Evolutionary conservation across 2,113 vertebrate species (phyloP).

Genomic region (Forbesichthys papilliferus): DNA sequence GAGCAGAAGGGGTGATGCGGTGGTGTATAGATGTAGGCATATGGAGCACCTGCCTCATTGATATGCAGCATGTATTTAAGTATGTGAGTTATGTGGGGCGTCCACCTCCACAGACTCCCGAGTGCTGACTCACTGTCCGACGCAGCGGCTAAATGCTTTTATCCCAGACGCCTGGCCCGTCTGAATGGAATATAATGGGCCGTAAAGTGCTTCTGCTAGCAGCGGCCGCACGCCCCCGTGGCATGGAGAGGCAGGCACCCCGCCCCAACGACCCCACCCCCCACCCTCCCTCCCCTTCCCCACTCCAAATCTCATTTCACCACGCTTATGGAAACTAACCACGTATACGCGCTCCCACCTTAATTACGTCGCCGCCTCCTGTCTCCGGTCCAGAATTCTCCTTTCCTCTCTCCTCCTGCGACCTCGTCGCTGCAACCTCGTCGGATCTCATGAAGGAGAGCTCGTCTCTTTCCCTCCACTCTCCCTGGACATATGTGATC

Average conservation of each 20-base stretch:
- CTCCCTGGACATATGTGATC: conserved; percentile 40
- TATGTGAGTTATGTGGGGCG: conserved; percentile 16
- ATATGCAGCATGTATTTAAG: conserved; percentile 65
- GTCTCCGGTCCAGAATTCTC: conserved; percentile 1
- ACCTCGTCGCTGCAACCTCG: no score
- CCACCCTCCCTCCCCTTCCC: not conserved
- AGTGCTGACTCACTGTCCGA: conserved; percentile 71
- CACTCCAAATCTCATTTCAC: conserved; percentile 63
- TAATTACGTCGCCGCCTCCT: conserved; percentile 41
- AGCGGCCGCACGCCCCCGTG: conserved; percentile 59
- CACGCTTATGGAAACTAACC: conserved; percentile 62
- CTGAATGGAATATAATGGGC: conserved; percentile 74
- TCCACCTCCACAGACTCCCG: conserved; percentile 59
- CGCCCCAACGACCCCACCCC: conserved; percentile 2
- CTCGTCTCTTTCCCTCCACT: not conserved
- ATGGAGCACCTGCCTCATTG: conserved; percentile 52
- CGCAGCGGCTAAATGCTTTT: conserved; percentile 70
- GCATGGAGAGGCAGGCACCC: conserved; percentile 42
- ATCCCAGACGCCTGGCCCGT: conserved; percentile 66
- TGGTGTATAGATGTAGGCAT: conserved; percentile 42
- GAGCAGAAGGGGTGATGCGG: not conserved
- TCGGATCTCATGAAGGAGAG: no score
- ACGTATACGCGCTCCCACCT: conserved; percentile 23
- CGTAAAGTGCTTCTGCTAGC: conserved; percentile 68
- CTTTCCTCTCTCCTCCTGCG: not conserved